Percentiles rank a stretch among this genome's conserved stretches.
These are phyloP conservation scores for Himalopsyche tibetana DNA, from an alignment of 2,888 invertebrate genomes.

Conservation along the genomic window DNA sequence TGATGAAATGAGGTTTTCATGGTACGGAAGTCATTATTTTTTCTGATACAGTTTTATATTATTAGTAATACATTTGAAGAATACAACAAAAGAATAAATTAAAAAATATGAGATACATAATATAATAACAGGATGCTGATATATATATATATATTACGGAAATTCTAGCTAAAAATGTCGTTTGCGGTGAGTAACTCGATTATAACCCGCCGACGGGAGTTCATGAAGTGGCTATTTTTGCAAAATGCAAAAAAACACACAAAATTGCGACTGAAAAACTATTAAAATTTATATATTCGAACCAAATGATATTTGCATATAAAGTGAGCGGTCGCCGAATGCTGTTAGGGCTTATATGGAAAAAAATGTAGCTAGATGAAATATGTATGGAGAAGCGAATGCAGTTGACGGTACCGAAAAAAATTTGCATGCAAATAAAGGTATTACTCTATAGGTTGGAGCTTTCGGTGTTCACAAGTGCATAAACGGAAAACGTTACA, in stretches of 20 bases:
- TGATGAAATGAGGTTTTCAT: too few species aligned
- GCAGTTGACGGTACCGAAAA: slow-evolving; percentile 48
- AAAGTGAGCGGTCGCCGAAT: slow-evolving; percentile 62
- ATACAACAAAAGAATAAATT: too few species aligned
- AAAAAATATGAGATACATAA: too few species aligned
- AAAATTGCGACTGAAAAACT: slow-evolving; percentile 43
- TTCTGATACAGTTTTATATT: too few species aligned
- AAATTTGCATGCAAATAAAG: slow-evolving; percentile 61
- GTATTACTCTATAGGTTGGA: neutral
- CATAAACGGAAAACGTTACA: neutral
- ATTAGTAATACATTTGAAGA: too few species aligned
- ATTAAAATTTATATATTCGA: slow-evolving; percentile 39
- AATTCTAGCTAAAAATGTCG: neutral
- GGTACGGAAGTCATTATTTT: too few species aligned
- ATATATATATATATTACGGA: neutral
- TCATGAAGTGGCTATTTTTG: slow-evolving; percentile 32
- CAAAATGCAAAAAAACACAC: slow-evolving; percentile 32
- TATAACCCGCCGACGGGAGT: neutral
- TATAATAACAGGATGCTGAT: neutral
- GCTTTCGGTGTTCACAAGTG: slow-evolving; percentile 7
- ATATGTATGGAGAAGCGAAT: slow-evolving; percentile 41
- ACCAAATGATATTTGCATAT: slow-evolving; percentile 63
- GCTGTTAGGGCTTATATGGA: slow-evolving; percentile 45
- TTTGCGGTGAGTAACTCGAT: slow-evolving; percentile 23
- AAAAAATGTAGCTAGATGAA: slow-evolving; percentile 46